phyloP scores from a whole-genome alignment of 2,888 invertebrate species.

The Eristalis arbustorum region DNA sequence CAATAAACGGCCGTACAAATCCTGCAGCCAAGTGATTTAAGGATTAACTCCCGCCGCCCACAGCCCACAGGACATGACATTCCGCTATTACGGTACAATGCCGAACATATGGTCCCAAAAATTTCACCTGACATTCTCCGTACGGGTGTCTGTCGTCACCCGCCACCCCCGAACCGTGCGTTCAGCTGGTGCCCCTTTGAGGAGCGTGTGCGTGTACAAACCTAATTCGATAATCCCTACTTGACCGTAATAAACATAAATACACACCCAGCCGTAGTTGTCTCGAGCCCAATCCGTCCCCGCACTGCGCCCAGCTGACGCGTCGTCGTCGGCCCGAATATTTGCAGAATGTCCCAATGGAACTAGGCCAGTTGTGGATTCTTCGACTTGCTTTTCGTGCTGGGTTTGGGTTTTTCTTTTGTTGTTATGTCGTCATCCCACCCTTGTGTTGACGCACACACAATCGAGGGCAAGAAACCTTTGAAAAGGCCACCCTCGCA shows the following conservation, averaged over 20 bases:
- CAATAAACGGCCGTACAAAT: conserved; percentile 11
- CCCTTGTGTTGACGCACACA: conserved; percentile 19
- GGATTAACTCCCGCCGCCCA: conserved; percentile 24
- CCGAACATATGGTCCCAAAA: conserved; percentile 1
- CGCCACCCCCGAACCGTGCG: conserved; percentile 18
- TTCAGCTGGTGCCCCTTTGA: background rate
- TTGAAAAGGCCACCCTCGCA: conserved; percentile 36
- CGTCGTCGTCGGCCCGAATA: background rate
- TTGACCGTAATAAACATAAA: conserved; percentile 70
- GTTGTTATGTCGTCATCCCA: conserved; percentile 6
- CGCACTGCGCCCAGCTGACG: background rate
- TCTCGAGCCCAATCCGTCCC: background rate
- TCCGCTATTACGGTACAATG: background rate
- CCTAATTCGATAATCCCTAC: conserved; percentile 69
- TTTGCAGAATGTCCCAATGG: conserved; percentile 34
- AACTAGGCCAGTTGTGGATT: conserved; percentile 55
- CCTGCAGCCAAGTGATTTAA: conserved; percentile 15
- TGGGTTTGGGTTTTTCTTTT: background rate
- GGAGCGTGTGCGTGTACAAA: conserved; percentile 44
- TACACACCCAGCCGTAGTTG: conserved; percentile 24
- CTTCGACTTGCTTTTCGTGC: background rate
- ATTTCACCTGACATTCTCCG: conserved; percentile 22
- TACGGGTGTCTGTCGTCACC: background rate
- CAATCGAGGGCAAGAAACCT: conserved; percentile 59
- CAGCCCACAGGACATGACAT: conserved; percentile 29